Base-by-base conservation (phyloP, 1,140 invertebrate genomes). In the Helicoverpa armigera region DNA sequence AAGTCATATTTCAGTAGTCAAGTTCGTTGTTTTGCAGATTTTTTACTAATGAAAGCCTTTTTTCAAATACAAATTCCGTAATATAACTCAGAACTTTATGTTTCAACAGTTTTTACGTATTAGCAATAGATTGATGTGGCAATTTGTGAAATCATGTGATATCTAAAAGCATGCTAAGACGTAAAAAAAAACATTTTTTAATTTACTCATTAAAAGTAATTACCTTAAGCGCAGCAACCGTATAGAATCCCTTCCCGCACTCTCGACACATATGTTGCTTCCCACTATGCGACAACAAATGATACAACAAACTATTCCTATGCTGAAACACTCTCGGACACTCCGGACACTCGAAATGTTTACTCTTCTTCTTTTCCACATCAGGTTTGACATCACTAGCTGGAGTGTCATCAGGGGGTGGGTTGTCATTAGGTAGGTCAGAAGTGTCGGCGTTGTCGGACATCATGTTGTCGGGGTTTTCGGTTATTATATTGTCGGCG, bases 181-280 rank as follows among this genome's bases (percentile, higher is more conserved):
- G n/a, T n/a, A n/a, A n/a, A n/a, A n/a, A n/a, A n/a, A n/a, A n/a
- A n/a, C n/a, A n/a, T n/a, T n/a, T n/a, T n/a, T n/a, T n/a, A n/a
- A n/a, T n/a, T n/a, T n/a, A n/a, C n/a, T n/a, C n/a, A n/a, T n/a
- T n/a, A n/a, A n/a, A n/a, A n/a, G n/a, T n/a, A n/a, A 14, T 67
- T 61, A 77, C 67, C 58, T 72, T 53, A 11, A 76, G 54, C 11
- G 67, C 63, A 12, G 85, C 60, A 2, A 96, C 96, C 0, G 97
- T 97, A 83, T 98, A 98, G 89, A 98, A 98, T 75, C 96, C 96
- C 90, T 98, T 98, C 2, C 97, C 97, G 88, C 98, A 98, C n/a
- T 96, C 96, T 65, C 97, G 96, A 88, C 98, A 98, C n/a, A 96
- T 96, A 87, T 98, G 97, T 10, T 97, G 95, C 85, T 97, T 96